Percentiles rank a stretch among this genome's conserved stretches.
These are phyloP conservation scores for Pelodiscus sinensis DNA, from an alignment of 2,113 vertebrate genomes.

Conservation along the genomic window DNA sequence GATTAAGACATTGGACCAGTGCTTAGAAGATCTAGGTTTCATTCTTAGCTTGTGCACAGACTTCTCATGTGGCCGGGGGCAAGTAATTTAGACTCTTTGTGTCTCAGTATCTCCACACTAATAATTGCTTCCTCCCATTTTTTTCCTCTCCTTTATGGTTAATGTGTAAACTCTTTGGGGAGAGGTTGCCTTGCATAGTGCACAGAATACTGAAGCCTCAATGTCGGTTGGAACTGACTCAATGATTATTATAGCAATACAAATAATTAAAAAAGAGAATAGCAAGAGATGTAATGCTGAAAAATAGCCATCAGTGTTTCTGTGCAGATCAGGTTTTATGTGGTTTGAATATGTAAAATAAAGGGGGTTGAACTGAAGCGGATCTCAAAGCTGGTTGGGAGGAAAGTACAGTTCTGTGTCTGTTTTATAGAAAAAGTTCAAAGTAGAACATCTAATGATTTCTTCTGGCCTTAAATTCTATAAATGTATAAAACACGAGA, in stretches of 20 bases:
- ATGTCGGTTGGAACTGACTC: neutral
- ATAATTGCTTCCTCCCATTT: neutral
- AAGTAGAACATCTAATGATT: neutral
- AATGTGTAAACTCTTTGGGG: neutral
- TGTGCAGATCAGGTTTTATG: neutral
- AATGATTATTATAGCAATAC: neutral
- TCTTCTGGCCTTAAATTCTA: neutral
- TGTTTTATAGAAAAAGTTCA: neutral
- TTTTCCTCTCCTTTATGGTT: neutral
- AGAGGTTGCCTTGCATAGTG: neutral
- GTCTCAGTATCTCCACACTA: neutral
- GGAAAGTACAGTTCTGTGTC: neutral
- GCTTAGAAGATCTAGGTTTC: neutral
- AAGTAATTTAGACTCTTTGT: neutral
- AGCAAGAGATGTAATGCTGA: neutral
- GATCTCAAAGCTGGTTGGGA: neutral
- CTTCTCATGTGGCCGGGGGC: neutral
- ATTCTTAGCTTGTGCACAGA: neutral
- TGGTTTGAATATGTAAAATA: neutral
- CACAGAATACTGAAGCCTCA: neutral
- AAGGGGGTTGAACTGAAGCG: neutral
- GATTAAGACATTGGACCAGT: neutral
- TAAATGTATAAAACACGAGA: neutral
- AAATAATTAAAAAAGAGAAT: neutral
- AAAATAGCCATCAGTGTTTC: neutral